These are phyloP conservation scores for Ommatoiulus sabulosus DNA, from an alignment of 2,888 invertebrate genomes.

Conservation along the genomic window DNA sequence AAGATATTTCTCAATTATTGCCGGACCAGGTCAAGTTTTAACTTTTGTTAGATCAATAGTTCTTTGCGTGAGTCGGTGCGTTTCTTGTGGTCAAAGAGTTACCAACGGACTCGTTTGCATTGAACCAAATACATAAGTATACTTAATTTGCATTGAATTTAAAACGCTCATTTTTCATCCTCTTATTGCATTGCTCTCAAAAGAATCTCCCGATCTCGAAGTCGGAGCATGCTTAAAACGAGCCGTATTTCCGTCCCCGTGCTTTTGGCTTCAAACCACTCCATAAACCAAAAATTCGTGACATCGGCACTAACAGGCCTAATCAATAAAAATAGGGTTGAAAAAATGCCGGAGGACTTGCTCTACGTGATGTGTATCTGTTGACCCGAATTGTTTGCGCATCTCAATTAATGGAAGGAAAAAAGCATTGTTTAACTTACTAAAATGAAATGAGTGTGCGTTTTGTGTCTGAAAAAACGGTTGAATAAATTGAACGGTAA, in stretches of 20 bases:
- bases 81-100: not conserved
- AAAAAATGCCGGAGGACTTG: not conserved
- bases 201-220: not conserved
- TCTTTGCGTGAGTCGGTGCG: not conserved
- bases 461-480: not conserved
- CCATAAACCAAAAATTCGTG: slow-evolving; percentile 35
- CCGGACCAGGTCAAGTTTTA: not conserved
- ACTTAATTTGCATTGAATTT: not conserved
- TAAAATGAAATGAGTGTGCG: slow-evolving; percentile 44
- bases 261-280: not conserved
- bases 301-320: slow-evolving; percentile 35
- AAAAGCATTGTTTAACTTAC: slow-evolving; percentile 34
- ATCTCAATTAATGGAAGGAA: slow-evolving; percentile 25
- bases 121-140: slow-evolving; percentile 30
- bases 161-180: not conserved
- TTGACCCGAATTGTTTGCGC: slow-evolving; percentile 17
- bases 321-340: slow-evolving; percentile 14
- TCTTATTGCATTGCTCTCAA: not conserved
- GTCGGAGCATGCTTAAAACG: not conserved
- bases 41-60: not conserved
- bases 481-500: slow-evolving; percentile 5
- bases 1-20: not conserved
- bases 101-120: not conserved
- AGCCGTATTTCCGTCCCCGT: not conserved
- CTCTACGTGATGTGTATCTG: not conserved